phyloP scores from a whole-genome alignment of 1,140 invertebrate species.

The Macrotrachela quadricornifera region DNA sequence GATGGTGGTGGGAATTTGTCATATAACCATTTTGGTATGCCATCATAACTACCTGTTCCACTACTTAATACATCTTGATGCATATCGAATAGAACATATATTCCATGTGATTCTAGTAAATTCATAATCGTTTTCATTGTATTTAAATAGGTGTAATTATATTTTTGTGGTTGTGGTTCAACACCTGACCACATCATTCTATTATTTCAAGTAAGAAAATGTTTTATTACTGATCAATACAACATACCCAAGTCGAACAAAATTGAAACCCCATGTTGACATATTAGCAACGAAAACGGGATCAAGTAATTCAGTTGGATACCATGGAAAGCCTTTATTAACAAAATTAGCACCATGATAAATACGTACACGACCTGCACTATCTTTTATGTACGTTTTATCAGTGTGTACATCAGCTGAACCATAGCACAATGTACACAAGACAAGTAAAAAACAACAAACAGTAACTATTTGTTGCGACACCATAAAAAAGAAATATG shows the following conservation, averaged over 20 bases:
- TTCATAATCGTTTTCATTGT: slow-evolving; percentile 12
- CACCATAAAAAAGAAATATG: too few species aligned
- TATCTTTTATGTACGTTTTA: too few species aligned
- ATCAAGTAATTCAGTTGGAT: slow-evolving; percentile 9
- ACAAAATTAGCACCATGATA: slow-evolving; percentile 17
- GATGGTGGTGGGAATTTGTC: slow-evolving; percentile 9
- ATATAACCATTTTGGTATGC: slow-evolving; percentile 15
- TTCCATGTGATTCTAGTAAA: slow-evolving; percentile 11
- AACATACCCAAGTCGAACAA: slow-evolving; percentile 13
- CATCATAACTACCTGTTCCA: slow-evolving; percentile 12
- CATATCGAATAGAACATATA: slow-evolving; percentile 16
- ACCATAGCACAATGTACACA: too few species aligned
- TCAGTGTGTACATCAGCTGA: too few species aligned
- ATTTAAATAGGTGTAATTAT: slow-evolving; percentile 13
- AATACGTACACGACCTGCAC: slow-evolving; percentile 10
- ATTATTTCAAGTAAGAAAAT: too few species aligned
- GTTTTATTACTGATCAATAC: too few species aligned
- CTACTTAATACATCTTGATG: slow-evolving; percentile 14
- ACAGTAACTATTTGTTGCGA: too few species aligned
- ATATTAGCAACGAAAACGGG: slow-evolving; percentile 10
- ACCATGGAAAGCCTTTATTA: slow-evolving; percentile 14
- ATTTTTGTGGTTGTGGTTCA: slow-evolving; percentile 7
- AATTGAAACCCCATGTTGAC: slow-evolving; percentile 15
- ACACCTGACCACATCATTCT: slow-evolving; percentile 16
- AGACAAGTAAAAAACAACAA: too few species aligned